phyloP scores from a whole-genome alignment of 2,888 invertebrate species.

The Exephanes ischioxanthus region DNA sequence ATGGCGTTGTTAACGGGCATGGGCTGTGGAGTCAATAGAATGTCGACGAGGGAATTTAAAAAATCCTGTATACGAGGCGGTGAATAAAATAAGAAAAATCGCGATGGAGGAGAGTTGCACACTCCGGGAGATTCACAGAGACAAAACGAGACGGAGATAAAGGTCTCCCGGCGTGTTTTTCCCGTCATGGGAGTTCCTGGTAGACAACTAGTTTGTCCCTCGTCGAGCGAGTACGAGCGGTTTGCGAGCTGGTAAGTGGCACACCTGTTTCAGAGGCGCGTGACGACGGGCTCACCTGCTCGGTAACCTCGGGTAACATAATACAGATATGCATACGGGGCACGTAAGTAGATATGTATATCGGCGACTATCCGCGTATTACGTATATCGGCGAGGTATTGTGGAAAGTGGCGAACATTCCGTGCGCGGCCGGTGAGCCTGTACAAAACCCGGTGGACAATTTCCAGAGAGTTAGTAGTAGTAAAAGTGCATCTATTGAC shows the following conservation, averaged over 20 bases:
- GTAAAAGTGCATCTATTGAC: background rate
- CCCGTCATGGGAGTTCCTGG: conserved; percentile 61
- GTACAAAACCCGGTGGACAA: too few relatives aligned
- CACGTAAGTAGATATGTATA: conserved; percentile 22
- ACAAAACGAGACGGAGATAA: conserved; percentile 20
- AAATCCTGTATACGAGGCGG: background rate
- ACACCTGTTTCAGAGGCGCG: conserved; percentile 73
- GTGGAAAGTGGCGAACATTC: background rate
- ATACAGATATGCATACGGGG: conserved; percentile 26
- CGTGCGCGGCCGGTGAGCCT: background rate
- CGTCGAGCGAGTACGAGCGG: conserved; percentile 40
- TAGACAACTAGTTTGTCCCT: conserved; percentile 72
- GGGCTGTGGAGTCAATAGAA: background rate
- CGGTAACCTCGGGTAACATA: conserved; percentile 19
- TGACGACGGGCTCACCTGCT: conserved; percentile 68
- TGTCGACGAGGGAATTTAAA: background rate
- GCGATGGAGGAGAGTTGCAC: background rate
- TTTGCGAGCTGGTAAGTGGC: conserved; percentile 70
- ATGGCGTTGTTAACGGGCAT: background rate
- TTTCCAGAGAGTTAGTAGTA: background rate
- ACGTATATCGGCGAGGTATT: background rate
- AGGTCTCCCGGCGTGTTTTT: conserved; percentile 28
- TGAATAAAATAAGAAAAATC: background rate
- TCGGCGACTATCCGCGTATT: background rate
- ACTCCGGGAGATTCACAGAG: background rate